Evolutionary conservation across 1,140 invertebrate genomes (phyloP), one percentile per base, ranked within the genome.

Genomic region (Tribolium madens): DNA sequence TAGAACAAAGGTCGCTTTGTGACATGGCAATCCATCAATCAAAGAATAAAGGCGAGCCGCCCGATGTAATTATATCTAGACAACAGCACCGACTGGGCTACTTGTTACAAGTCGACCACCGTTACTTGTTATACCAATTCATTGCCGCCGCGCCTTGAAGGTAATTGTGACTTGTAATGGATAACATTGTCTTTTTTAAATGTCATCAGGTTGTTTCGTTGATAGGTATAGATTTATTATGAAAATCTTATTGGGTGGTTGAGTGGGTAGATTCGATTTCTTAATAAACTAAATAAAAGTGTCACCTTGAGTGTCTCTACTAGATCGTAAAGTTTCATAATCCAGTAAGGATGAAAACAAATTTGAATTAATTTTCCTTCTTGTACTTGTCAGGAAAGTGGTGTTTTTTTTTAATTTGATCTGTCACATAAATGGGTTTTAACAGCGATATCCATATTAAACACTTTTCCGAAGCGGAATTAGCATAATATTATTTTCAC

Each of bases 21-120:
- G 74, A 76, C 74, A 68, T 76, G 48, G 74, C 74, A 76, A 76
- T 76, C 74, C 74, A 76, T 76, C 74, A 76, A 76, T 76, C 74
- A 76, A 70, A 70, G 74, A 48, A 76, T 76, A 73, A 78, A 78
- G 57, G 53, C 46, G 57, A 72, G 72, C 71, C 76, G 71, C 71
- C 46, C 74, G 36, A 14, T 70, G 60, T 76, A 76, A 76, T 69
- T 76, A 76, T 76, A 76, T 53, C 72, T 60, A 26, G 52, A 74
- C 72, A 74, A 31, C 31, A 74, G 72, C 36, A 60, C 26, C 36
- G 72, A 36, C 57, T 14, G 57, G 57, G 57, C 57, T 64, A 64
- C 57, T 64, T 64, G 57, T 33, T 12, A 18, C 57, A 33, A 64
- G n/a, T 64, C 57, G 57, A 64, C 57, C 57, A 64, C 57, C 57